phyloP scores from a whole-genome alignment of 1,140 invertebrate species.

The Drosophila pruinosa region DNA sequence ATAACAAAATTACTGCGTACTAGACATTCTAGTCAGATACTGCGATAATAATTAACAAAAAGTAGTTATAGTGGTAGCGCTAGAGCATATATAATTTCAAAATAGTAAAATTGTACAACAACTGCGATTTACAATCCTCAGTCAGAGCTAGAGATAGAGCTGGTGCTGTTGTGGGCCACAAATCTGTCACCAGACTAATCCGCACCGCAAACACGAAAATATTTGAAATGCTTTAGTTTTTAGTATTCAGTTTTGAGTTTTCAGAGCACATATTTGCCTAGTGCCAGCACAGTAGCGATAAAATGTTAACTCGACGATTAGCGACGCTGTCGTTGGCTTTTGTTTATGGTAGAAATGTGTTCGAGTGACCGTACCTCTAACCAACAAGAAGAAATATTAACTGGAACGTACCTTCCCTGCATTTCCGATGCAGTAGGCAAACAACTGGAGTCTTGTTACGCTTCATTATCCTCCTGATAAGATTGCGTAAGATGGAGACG shows the following conservation, averaged over 20 bases:
- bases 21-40: conserved; percentile 71
- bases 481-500: conserved; percentile 28
- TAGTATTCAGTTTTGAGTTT: conserved; percentile 31
- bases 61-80: conserved; percentile 9
- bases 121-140: conserved; percentile 66
- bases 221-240: conserved; percentile 68
- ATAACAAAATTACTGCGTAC: conserved; percentile 76
- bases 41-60: conserved; percentile 67
- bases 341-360: conserved; percentile 27
- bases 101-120: conserved; percentile 50
- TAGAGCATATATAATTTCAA: conserved; percentile 24
- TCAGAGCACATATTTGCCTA: conserved; percentile 73
- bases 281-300: conserved; percentile 82
- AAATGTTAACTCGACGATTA: conserved; percentile 80
- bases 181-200: conserved; percentile 73
- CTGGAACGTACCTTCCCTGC: not conserved
- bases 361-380: conserved; percentile 4
- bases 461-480: conserved; percentile 47
- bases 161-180: conserved; percentile 40
- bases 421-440: conserved; percentile 44
- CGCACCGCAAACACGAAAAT: conserved; percentile 70
- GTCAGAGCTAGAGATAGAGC: not conserved
- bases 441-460: conserved; percentile 62
- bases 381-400: conserved; percentile 4
- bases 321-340: conserved; percentile 41